Evolutionary conservation across 1,140 invertebrate genomes (phyloP).

Genomic region (Drosophila funebris): DNA sequence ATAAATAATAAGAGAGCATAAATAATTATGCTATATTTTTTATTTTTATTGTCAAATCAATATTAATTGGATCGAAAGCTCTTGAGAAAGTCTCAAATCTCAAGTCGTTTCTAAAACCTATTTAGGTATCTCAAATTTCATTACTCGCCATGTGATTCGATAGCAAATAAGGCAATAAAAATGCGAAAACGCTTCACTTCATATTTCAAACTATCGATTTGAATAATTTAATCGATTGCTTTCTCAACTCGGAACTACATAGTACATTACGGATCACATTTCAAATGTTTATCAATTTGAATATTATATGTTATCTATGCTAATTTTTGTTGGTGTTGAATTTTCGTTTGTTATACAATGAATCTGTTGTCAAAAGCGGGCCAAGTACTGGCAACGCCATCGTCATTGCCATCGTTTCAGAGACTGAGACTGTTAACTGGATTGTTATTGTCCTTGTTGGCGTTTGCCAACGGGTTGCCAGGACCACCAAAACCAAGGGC

Average conservation of each 20-base stretch:
- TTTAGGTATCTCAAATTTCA: background rate
- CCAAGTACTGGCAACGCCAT: background rate
- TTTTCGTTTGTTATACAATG: background rate
- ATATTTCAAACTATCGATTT: too few relatives aligned
- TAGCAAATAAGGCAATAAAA: too few relatives aligned
- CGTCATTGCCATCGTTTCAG: background rate
- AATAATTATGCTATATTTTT: too few relatives aligned
- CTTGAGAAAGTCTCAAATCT: background rate
- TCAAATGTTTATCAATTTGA: background rate
- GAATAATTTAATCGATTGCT: too few relatives aligned
- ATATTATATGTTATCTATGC: background rate
- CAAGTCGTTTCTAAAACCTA: background rate
- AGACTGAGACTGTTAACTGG: constrained; percentile 23
- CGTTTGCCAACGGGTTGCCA: constrained; percentile 36
- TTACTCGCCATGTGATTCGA: background rate
- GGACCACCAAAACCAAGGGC: constrained; percentile 28
- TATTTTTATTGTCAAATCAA: background rate
- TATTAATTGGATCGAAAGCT: background rate
- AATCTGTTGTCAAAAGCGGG: background rate
- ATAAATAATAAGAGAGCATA: too few relatives aligned
- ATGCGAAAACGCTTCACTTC: too few relatives aligned
- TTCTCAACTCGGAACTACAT: background rate
- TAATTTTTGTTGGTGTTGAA: background rate
- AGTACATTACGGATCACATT: background rate
- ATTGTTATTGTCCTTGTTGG: constrained; percentile 36